A percentile compares a stretch with the other conserved stretches of the same genome.
Evolutionary conservation across 2,797 vertebrate species (phyloP).

Genomic region (Pelodytes ibericus): DNA sequence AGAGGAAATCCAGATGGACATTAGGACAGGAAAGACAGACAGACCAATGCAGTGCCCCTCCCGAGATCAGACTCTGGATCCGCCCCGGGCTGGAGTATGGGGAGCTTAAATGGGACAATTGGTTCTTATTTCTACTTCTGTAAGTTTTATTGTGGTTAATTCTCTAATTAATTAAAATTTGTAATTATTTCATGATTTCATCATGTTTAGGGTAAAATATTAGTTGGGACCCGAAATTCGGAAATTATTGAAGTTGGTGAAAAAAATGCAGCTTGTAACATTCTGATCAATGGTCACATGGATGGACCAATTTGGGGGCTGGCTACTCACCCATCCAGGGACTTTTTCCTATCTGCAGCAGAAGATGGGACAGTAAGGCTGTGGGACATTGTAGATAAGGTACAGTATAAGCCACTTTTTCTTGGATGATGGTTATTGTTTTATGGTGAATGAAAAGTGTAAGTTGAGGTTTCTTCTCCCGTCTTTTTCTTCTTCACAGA

Average conservation of each 20-base stretch:
- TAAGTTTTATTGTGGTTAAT: no score
- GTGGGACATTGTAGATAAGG: constrained; percentile 95
- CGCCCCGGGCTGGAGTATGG: no score
- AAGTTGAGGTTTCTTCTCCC: constrained; percentile 58
- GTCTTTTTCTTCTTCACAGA: constrained; percentile 72
- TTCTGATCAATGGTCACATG: constrained; percentile 92
- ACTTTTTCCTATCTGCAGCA: constrained; percentile 92
- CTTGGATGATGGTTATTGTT: constrained; percentile 41
- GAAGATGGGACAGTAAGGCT: constrained; percentile 95
- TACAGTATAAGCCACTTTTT: constrained; percentile 56
- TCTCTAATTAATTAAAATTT: no score
- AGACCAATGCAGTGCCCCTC: no score
- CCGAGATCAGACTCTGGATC: no score
- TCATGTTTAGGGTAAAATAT: constrained; percentile 90
- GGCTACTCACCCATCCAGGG: constrained; percentile 88
- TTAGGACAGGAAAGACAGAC: no score
- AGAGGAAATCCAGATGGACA: no score
- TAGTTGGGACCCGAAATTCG: constrained; percentile 91
- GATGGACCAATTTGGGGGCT: constrained; percentile 94
- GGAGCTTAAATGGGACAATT: no score
- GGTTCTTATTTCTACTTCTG: no score
- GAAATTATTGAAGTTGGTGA: constrained; percentile 98
- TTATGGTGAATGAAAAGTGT: neutral
- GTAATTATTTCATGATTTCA: no score
- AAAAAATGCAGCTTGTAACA: constrained; percentile 94